A percentile compares a stretch with the other conserved stretches of the same genome.
Evolutionary conservation across 1,140 invertebrate genomes (phyloP).

Genomic region (Sminthurinus signatus): DNA sequence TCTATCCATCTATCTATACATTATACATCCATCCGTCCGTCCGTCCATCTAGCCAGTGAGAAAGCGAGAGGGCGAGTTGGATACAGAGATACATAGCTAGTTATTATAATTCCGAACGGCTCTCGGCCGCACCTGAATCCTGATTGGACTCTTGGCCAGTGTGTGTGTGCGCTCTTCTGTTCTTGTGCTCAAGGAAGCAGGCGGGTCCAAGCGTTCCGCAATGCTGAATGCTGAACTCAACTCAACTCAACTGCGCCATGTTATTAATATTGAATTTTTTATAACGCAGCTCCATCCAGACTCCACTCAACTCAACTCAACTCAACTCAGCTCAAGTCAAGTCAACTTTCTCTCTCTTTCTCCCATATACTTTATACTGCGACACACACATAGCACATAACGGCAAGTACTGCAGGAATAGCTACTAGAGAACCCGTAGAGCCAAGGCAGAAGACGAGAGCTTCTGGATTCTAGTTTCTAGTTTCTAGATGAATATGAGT

Average conservation of each 20-base stretch:
- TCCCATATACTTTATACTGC: too few species aligned
- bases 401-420: too few species aligned
- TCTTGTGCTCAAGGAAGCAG: conserved; percentile 1
- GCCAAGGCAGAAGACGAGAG: neutral
- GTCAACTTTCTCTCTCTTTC: conserved; percentile 11
- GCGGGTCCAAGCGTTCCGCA: conserved; percentile 16
- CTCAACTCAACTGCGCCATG: conserved; percentile 17
- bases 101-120: conserved; percentile 17
- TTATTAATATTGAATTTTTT: conserved; percentile 22
- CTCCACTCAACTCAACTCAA: neutral
- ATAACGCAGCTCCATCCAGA: conserved; percentile 11
- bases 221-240: too few species aligned
- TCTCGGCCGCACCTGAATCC: conserved; percentile 10
- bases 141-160: conserved; percentile 21
- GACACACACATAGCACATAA: neutral
- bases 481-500: conserved; percentile 18
- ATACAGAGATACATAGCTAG: neutral
- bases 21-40: too few species aligned
- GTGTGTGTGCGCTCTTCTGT: neutral
- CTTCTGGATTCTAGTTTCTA: conserved; percentile 7
- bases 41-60: too few species aligned
- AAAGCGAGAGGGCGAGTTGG: neutral
- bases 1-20: too few species aligned
- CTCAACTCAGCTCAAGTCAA: neutral
- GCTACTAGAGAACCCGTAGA: neutral